Percentiles rank a stretch among this genome's conserved stretches.
phyloP scores from a whole-genome alignment of 2,113 vertebrate species.

The Oostethus manadensis region DNA sequence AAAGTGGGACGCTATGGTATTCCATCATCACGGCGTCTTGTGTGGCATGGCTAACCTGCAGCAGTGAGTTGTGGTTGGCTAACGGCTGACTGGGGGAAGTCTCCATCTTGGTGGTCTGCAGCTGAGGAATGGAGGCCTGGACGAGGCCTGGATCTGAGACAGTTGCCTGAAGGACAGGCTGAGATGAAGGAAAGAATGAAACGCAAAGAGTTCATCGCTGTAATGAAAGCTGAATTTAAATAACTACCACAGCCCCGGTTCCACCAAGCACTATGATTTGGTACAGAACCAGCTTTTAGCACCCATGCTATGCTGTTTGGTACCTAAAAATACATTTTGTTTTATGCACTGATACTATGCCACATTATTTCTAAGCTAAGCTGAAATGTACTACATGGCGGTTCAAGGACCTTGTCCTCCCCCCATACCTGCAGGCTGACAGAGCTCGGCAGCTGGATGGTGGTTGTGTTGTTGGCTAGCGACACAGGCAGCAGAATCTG shows the following conservation, averaged over 20 bases:
- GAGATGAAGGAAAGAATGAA: not conserved
- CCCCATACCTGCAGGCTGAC: slow-evolving; percentile 81
- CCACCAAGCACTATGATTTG: not conserved
- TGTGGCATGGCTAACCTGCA: slow-evolving; percentile 76
- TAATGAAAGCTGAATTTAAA: not conserved
- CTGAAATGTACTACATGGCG: not conserved
- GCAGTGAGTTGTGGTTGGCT: slow-evolving; percentile 70
- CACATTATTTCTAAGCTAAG: not conserved
- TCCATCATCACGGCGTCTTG: not conserved
- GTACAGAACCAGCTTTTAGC: no score
- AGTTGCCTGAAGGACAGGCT: slow-evolving; percentile 69
- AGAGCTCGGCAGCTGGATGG: slow-evolving; percentile 82
- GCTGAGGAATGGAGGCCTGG: slow-evolving; percentile 68
- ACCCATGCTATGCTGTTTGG: no score
- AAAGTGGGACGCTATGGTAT: not conserved
- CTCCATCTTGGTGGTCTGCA: slow-evolving; percentile 71
- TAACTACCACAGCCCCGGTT: not conserved
- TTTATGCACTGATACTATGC: no score
- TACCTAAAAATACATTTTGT: no score
- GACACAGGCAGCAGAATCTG: slow-evolving; percentile 89
- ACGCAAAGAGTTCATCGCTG: not conserved
- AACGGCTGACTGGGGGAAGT: slow-evolving; percentile 58
- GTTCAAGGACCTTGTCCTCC: not conserved
- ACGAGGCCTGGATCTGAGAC: slow-evolving; percentile 70
- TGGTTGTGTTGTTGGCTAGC: slow-evolving; percentile 74